Conservation (phyloP, 2,113 vertebrate species). For the Calyptommatus sinebrachiatus region DNA sequence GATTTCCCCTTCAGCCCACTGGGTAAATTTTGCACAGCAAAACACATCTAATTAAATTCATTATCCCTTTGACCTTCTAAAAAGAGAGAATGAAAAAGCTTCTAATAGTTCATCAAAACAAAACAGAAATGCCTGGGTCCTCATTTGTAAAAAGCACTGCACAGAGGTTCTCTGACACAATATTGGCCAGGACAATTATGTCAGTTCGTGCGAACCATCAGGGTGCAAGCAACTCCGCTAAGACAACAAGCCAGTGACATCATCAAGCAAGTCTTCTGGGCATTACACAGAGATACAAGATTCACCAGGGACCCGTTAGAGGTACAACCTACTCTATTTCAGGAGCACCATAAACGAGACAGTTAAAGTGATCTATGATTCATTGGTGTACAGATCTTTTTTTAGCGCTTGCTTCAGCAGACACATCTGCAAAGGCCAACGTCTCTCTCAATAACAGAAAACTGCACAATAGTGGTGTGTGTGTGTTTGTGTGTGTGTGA, state of each 20-base stretch:
- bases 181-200: neutral
- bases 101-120: neutral
- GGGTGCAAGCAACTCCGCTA: neutral
- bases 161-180: neutral
- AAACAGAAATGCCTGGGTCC: neutral
- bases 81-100: neutral
- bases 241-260: constrained; percentile 1
- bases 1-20: neutral
- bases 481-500: too few species aligned
- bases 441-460: neutral
- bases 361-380: constrained; percentile 9
- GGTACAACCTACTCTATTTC: neutral
- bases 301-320: constrained; percentile 6
- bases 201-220: neutral
- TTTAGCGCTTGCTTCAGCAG: neutral
- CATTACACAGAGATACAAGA: constrained; percentile 2
- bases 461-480: neutral
- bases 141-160: neutral
- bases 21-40: neutral
- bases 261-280: neutral
- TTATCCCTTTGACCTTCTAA: too few species aligned
- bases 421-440: neutral
- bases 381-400: neutral
- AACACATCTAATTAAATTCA: neutral
- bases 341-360: neutral